Evolutionary conservation across 2,888 invertebrate genomes (phyloP).

Genomic region (Embidobia sp.): DNA sequence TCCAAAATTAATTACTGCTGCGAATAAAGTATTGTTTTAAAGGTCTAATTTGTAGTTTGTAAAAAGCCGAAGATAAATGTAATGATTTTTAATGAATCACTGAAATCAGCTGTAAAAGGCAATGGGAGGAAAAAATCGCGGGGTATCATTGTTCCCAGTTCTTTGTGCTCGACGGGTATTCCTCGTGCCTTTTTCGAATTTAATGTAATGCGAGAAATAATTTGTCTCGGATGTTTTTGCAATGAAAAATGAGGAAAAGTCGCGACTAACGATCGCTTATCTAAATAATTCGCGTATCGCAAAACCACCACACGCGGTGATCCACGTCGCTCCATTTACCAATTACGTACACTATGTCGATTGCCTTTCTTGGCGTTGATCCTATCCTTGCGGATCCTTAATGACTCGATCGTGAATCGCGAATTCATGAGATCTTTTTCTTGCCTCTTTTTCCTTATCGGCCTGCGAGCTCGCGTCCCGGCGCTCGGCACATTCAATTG

Average conservation of each 20-base stretch:
- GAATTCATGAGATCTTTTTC: conserved; percentile 58
- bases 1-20: no score
- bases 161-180: conserved; percentile 16
- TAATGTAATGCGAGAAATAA: conserved; percentile 53
- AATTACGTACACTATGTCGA: conserved; percentile 69
- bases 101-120: not conserved
- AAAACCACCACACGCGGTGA: conserved; percentile 54
- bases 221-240: conserved; percentile 46
- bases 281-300: conserved; percentile 58
- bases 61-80: not conserved
- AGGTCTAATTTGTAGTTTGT: not conserved
- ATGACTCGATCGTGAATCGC: conserved; percentile 69
- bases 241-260: conserved; percentile 59
- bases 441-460: conserved; percentile 41
- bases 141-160: conserved; percentile 29
- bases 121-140: conserved; percentile 4
- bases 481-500: conserved; percentile 43
- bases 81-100: conserved; percentile 2
- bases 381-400: conserved; percentile 63
- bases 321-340: conserved; percentile 68
- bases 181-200: conserved; percentile 43
- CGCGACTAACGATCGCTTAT: conserved; percentile 57
- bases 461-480: no score
- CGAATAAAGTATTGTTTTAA: no score
- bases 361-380: conserved; percentile 65